phyloP scores from a whole-genome alignment of 92 coral and sea anemone species.

The Porites cylindrica region DNA sequence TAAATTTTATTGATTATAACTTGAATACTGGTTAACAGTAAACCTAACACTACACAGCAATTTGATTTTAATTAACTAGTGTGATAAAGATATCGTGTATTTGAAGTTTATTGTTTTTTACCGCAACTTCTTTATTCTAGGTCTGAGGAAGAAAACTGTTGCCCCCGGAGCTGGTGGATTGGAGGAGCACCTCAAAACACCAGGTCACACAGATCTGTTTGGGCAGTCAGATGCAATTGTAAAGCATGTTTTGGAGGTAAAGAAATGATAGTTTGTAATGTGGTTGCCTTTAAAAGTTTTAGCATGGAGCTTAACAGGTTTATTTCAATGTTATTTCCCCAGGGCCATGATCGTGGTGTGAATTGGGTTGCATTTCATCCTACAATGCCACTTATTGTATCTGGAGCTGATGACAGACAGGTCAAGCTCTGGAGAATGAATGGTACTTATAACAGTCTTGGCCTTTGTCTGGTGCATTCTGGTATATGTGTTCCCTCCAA shows the following conservation, averaged over 20 bases:
- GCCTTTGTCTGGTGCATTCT: too few relatives aligned
- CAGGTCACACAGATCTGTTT: constrained; percentile 96
- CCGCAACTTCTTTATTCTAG: constrained; percentile 37
- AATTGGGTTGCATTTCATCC: constrained; percentile 99
- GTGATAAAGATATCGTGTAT: neutral
- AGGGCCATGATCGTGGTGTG: constrained; percentile 99
- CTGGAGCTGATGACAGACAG: constrained; percentile 99
- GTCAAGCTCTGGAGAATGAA: constrained; percentile 99
- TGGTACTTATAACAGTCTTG: constrained; percentile 55
- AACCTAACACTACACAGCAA: too few relatives aligned
- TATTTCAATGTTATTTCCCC: neutral
- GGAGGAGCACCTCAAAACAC: constrained; percentile 94
- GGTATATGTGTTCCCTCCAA: neutral
- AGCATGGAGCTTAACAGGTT: neutral
- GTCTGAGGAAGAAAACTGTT: constrained; percentile 97
- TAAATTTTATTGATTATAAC: too few relatives aligned
- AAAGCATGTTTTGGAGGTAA: constrained; percentile 97
- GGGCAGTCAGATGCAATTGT: constrained; percentile 99
- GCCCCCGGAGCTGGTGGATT: constrained; percentile 96
- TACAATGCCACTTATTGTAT: constrained; percentile 96
- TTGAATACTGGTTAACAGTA: too few relatives aligned
- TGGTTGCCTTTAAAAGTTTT: neutral
- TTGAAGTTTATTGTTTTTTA: neutral
- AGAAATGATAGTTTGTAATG: neutral
- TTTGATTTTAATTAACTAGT: neutral